Conservation (phyloP, 1,140 invertebrate genomes). For the Eulimnadia texana region DNA sequence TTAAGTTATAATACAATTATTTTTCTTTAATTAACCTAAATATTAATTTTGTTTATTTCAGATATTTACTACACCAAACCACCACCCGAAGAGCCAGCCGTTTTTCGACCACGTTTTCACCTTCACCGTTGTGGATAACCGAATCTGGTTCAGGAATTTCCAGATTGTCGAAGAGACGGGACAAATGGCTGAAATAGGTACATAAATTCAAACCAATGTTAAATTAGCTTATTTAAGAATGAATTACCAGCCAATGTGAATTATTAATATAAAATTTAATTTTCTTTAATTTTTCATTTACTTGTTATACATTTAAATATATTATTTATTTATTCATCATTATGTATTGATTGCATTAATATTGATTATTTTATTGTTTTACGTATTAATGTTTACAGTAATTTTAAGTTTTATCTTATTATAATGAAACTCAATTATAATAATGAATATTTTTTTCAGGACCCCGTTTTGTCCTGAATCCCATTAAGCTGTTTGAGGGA, state of each 20-base stretch:
- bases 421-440: conserved; percentile 11
- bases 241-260: too few relatives aligned
- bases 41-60: conserved; percentile 36
- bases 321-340: too few relatives aligned
- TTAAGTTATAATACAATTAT: conserved; percentile 13
- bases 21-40: too few relatives aligned
- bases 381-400: too few relatives aligned
- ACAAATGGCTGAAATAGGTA: conserved; percentile 83
- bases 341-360: too few relatives aligned
- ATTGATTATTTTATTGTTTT: too few relatives aligned
- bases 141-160: conserved; percentile 97
- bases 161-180: conserved; percentile 94
- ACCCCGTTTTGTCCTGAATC: conserved; percentile 90
- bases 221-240: conserved; percentile 13
- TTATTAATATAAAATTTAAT: too few relatives aligned
- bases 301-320: too few relatives aligned
- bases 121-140: conserved; percentile 80
- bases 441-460: conserved; percentile 33
- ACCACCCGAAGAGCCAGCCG: conserved; percentile 98
- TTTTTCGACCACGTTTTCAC: conserved; percentile 95
- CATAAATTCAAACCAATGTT: background rate
- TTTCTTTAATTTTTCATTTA: too few relatives aligned
- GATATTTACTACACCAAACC: conserved; percentile 85
- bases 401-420: conserved; percentile 5
- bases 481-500: conserved; percentile 81